A percentile compares a stretch with the other conserved stretches of the same genome.
Conservation (phyloP, 2,797 vertebrate genomes). For the Pseudochaenichthys georgianus region DNA sequence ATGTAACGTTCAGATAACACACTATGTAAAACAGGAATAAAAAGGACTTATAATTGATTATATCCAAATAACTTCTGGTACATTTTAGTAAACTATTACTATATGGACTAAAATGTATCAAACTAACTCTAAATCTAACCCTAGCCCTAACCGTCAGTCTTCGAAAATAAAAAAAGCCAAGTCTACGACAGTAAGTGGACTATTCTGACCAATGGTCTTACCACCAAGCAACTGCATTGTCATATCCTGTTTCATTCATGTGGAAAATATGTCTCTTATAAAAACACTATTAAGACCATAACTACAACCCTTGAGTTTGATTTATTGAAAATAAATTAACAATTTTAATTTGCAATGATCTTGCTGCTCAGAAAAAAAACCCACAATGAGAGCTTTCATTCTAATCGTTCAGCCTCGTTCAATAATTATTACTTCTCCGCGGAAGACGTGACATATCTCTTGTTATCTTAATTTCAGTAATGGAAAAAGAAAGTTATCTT, state of each 20-base stretch:
- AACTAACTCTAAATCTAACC: too few species aligned
- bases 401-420: background rate
- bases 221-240: background rate
- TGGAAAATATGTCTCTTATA: slow-evolving; percentile 10
- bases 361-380: background rate
- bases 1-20: background rate
- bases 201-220: slow-evolving; percentile 12
- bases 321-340: slow-evolving; percentile 6
- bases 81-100: background rate
- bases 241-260: slow-evolving; percentile 9
- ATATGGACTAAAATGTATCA: background rate
- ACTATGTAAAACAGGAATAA: background rate
- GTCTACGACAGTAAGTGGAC: background rate
- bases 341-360: background rate
- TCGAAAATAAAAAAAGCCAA: background rate
- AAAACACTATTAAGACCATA: background rate
- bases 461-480: slow-evolving; percentile 15
- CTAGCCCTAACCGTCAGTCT: too few species aligned
- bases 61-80: background rate
- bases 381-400: background rate
- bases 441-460: background rate
- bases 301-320: background rate
- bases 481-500: slow-evolving; percentile 3
- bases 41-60: background rate
- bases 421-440: slow-evolving; percentile 7